Percentiles rank a stretch among this genome's conserved stretches.
Evolutionary conservation across 2,113 vertebrate genomes (phyloP).

Genomic region (Brachirus orientalis): DNA sequence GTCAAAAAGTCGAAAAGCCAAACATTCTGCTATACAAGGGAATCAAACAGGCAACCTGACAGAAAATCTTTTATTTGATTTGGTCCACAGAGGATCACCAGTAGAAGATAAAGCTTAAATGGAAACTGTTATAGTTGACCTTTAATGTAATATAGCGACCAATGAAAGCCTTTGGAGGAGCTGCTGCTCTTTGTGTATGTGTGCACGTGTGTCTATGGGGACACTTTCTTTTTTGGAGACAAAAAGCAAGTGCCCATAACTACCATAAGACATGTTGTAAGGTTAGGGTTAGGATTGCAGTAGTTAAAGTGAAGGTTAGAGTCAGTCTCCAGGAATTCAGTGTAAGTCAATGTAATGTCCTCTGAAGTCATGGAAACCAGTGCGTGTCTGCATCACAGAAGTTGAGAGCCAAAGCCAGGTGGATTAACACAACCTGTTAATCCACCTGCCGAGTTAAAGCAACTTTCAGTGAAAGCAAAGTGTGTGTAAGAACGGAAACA

Average conservation of each 20-base stretch:
- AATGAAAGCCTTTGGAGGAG: slow-evolving; percentile 51
- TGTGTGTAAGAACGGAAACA: slow-evolving; percentile 12
- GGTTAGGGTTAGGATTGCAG: no score
- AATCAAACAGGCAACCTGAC: slow-evolving; percentile 56
- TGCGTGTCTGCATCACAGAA: slow-evolving; percentile 64
- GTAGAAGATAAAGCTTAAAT: slow-evolving; percentile 60
- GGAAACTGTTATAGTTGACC: slow-evolving; percentile 72
- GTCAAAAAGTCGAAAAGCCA: slow-evolving; percentile 37
- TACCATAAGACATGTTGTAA: no score
- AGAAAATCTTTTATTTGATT: slow-evolving; percentile 68
- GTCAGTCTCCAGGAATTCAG: no score
- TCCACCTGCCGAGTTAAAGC: no score
- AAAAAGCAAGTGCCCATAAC: no score
- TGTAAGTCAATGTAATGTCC: no score
- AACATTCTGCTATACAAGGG: slow-evolving; percentile 42
- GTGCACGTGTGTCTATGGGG: slow-evolving; percentile 30
- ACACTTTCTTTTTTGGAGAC: no score
- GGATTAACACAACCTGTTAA: slow-evolving; percentile 66
- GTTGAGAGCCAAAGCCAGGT: slow-evolving; percentile 72
- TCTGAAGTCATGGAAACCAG: not conserved
- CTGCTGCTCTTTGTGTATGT: slow-evolving; percentile 29
- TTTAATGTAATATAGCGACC: slow-evolving; percentile 67
- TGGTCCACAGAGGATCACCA: slow-evolving; percentile 43
- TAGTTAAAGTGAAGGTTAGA: no score
- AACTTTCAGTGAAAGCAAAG: no score